These are phyloP conservation scores for Belonocnema kinseyi DNA, from an alignment of 1,140 invertebrate genomes.

Conservation along the genomic window DNA sequence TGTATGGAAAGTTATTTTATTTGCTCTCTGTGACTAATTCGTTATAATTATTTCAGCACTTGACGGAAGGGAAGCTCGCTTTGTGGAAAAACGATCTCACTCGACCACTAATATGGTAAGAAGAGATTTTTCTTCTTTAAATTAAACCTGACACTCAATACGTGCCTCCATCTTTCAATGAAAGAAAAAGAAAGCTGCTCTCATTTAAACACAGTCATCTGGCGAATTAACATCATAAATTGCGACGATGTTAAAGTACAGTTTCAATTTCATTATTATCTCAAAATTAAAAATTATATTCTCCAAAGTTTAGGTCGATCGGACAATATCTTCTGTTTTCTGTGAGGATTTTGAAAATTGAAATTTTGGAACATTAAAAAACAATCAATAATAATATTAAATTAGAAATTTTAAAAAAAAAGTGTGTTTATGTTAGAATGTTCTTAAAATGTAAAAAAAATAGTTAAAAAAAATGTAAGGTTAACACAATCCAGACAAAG, in stretches of 20 bases:
- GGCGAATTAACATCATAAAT: neutral
- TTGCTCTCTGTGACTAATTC: constrained; percentile 56
- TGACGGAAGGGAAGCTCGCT: constrained; percentile 71
- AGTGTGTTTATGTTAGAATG: too few relatives aligned
- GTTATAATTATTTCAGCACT: constrained; percentile 72
- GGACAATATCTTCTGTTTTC: too few relatives aligned
- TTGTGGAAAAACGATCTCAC: constrained; percentile 73
- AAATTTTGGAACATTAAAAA: too few relatives aligned
- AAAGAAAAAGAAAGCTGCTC: constrained; percentile 11
- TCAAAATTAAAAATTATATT: neutral
- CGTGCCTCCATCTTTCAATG: neutral
- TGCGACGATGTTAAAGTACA: neutral
- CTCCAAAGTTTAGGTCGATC: too few relatives aligned
- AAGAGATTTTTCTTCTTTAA: constrained; percentile 35
- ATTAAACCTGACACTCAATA: neutral
- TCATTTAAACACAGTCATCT: constrained; percentile 3
- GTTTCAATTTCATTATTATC: too few relatives aligned
- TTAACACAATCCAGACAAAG: too few relatives aligned
- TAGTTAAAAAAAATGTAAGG: too few relatives aligned
- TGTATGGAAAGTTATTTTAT: neutral
- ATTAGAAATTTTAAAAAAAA: too few relatives aligned
- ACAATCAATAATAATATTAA: too few relatives aligned
- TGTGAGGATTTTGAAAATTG: too few relatives aligned
- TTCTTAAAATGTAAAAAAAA: too few relatives aligned
- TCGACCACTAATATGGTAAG: constrained; percentile 66